A percentile compares a stretch with the other conserved stretches of the same genome.
These are phyloP conservation scores for Scaptomyza cyrtandrae DNA, from an alignment of 2,888 invertebrate genomes.

Conservation along the genomic window DNA sequence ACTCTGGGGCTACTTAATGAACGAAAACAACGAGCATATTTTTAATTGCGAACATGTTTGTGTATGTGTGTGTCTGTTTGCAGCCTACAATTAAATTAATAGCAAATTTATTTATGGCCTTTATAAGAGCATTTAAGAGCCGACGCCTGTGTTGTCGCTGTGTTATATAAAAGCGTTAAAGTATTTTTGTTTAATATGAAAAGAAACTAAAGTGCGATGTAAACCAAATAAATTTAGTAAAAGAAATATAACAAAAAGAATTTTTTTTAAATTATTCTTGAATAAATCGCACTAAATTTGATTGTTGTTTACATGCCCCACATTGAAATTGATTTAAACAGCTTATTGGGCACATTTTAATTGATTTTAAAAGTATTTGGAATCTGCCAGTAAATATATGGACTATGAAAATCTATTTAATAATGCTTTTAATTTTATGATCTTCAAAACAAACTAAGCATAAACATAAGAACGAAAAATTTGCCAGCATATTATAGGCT, in stretches of 20 bases:
- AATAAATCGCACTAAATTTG: too few species aligned
- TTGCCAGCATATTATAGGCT: slow-evolving; percentile 34
- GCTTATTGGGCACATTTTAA: too few species aligned
- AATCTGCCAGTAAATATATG: slow-evolving; percentile 2
- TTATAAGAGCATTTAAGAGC: slow-evolving; percentile 37
- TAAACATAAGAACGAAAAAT: slow-evolving; percentile 27
- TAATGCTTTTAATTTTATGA: slow-evolving; percentile 51
- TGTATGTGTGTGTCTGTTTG: slow-evolving; percentile 11
- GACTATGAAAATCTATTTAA: slow-evolving; percentile 26
- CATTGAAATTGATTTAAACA: neutral
- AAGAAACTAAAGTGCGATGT: too few species aligned
- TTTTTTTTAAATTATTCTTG: too few species aligned
- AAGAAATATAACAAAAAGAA: too few species aligned
- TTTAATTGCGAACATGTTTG: slow-evolving; percentile 35
- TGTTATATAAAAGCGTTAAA: neutral
- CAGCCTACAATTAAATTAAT: slow-evolving; percentile 47
- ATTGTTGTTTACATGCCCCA: too few species aligned
- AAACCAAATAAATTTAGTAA: too few species aligned
- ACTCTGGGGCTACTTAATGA: slow-evolving; percentile 40
- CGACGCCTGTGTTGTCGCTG: slow-evolving; percentile 5
- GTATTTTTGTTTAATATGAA: too few species aligned
- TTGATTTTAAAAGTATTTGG: too few species aligned
- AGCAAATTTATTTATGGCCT: slow-evolving; percentile 45
- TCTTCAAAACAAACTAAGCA: slow-evolving; percentile 31
- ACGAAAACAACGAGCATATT: slow-evolving; percentile 36